Evolutionary conservation across 2,888 invertebrate species (phyloP), one percentile per base, ranked within the genome.

Genomic region (Euphydryas editha): DNA sequence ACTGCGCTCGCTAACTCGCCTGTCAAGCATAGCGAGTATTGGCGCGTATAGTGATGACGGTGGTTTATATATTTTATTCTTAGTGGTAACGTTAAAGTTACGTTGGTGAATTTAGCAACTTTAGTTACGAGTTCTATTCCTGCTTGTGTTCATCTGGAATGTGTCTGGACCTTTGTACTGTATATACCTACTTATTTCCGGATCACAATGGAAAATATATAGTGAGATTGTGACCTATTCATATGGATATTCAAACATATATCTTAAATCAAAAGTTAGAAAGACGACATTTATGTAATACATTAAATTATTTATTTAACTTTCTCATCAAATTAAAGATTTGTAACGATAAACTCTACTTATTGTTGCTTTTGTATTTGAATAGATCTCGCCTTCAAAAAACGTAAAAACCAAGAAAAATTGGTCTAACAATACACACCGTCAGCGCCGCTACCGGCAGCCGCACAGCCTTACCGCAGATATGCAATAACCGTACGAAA

Each of bases 401-500:
- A 65, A 65, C 58, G 67, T 70, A 64, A 68, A 70, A 70, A 59
- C 64, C 57, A 65, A 68, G 68, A 68, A 65, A 64, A 69, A 65
- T 70, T 57, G 62, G 58, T 49, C 47, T 17, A 62, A 71, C 69
- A 67, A 71, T 69, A 51, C 59, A 46, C 42, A 55, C 59, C 64
- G 58, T 46, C 61, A 59, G 61, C 69, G 44, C 55, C 56, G 65
- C 69, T 62, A 24, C 67, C 65, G 65, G 65, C 65, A 55, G 49
- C 55, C 63, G 56, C 18, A 58, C 60, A 62, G 68, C 69, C 64
- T 70, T 71, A 69, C 69, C 65, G 36, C 54, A 57, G 37, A 57
- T 64, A 64, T 60, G 72, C 68, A 72, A 73, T 73, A 74, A 74
- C 74, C 75, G 72, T 74, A 72, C 73, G 51, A 65, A 56, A 58